These are phyloP conservation scores for Carcharodon carcharias DNA, from an alignment of 2,797 vertebrate genomes.

Conservation along the genomic window DNA sequence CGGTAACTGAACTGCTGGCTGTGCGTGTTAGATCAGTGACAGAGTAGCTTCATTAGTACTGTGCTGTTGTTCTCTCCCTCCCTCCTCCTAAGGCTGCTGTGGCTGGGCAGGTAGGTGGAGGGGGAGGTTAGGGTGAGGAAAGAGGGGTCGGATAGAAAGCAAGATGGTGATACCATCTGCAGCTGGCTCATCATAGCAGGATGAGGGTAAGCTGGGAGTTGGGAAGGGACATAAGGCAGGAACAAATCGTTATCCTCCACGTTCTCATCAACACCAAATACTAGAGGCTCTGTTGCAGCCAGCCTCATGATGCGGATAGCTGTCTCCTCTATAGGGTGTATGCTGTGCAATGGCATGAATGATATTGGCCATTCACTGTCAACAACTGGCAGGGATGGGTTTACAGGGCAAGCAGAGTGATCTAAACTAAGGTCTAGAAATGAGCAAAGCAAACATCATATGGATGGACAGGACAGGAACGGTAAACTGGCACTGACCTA, in stretches of 20 bases:
- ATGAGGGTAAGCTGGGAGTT: not conserved
- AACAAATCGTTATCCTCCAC: not conserved
- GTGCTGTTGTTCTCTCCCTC: not conserved
- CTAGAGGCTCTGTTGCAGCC: not conserved
- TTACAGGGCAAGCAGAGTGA: not conserved
- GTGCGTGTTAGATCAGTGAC: not conserved
- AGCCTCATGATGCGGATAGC: too few species aligned
- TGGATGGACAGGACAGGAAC: not conserved
- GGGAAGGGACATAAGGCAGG: not conserved
- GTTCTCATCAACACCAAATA: not conserved
- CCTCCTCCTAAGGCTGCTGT: not conserved
- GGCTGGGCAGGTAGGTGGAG: too few species aligned
- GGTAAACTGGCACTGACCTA: not conserved
- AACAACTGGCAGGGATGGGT: not conserved
- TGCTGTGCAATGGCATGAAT: not conserved
- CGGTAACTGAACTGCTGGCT: not conserved
- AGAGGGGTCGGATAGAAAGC: not conserved
- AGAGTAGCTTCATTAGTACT: too few species aligned
- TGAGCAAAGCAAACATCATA: not conserved
- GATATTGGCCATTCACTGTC: not conserved
- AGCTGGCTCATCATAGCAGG: not conserved
- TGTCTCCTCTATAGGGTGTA: not conserved
- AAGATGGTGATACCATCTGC: not conserved
- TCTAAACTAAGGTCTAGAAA: not conserved
- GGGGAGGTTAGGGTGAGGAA: not conserved